These are phyloP conservation scores for Cryptus armator DNA, from an alignment of 2,888 invertebrate species.

Conservation along the genomic window DNA sequence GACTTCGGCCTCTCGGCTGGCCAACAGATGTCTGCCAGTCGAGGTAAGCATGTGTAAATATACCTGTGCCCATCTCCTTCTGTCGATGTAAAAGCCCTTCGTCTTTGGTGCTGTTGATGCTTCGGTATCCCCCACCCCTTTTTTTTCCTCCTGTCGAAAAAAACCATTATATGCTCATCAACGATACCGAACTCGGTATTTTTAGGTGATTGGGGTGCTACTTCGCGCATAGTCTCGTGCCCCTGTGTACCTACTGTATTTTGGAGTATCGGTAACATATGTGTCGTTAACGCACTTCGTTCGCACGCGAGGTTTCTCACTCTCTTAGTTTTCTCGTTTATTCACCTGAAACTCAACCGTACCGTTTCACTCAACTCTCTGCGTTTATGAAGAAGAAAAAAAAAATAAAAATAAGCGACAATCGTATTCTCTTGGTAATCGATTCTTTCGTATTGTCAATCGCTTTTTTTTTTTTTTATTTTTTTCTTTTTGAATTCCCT, in stretches of 20 bases:
- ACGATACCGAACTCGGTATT: slow-evolving; percentile 25
- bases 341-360: slow-evolving; percentile 11
- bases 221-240: slow-evolving; percentile 11
- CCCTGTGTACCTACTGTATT: slow-evolving; percentile 5
- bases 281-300: slow-evolving; percentile 71
- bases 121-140: slow-evolving; percentile 20
- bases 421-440: neutral
- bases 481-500: neutral
- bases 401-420: neutral
- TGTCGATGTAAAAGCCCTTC: neutral
- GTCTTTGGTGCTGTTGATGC: slow-evolving; percentile 29
- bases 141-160: neutral
- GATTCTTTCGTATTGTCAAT: slow-evolving; percentile 11
- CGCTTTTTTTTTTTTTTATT: neutral
- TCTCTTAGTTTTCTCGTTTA: slow-evolving; percentile 10
- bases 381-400: neutral
- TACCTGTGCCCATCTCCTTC: slow-evolving; percentile 70
- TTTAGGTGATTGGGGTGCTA: slow-evolving; percentile 58
- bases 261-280: slow-evolving; percentile 23
- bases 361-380: neutral
- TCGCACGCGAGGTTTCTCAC: slow-evolving; percentile 8
- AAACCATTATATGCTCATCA: slow-evolving; percentile 80
- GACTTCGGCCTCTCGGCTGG: slow-evolving; percentile 33
- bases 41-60: slow-evolving; percentile 74
- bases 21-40: slow-evolving; percentile 77